These are phyloP conservation scores for Parnassius apollo DNA, from an alignment of 2,888 invertebrate genomes.

Conservation along the genomic window DNA sequence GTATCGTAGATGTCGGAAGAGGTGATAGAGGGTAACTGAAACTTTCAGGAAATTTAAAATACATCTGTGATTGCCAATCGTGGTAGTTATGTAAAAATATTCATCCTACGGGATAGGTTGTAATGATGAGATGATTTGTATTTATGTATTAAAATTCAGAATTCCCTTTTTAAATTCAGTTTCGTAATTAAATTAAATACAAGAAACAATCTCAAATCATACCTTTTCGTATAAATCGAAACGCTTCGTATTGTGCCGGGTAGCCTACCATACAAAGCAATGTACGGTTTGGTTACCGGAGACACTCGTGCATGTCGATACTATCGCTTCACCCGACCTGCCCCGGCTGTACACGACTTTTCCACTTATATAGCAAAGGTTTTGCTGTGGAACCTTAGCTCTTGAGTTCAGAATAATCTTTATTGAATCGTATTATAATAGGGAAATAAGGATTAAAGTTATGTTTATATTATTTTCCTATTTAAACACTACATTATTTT, in stretches of 20 bases:
- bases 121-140: neutral
- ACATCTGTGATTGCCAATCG: too few relatives aligned
- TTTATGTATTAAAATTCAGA: too few relatives aligned
- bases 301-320: constrained; percentile 51
- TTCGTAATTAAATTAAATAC: neutral
- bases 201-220: constrained; percentile 19
- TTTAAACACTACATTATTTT: too few relatives aligned
- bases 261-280: constrained; percentile 33
- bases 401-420: constrained; percentile 1
- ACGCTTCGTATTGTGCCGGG: constrained; percentile 23
- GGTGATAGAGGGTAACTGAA: too few relatives aligned
- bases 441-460: neutral
- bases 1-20: too few relatives aligned
- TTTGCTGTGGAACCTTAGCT: constrained; percentile 14
- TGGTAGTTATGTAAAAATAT: too few relatives aligned
- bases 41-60: too few relatives aligned
- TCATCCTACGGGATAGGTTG: neutral
- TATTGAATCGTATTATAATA: neutral
- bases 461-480: too few relatives aligned
- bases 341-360: constrained; percentile 53
- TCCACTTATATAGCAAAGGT: constrained; percentile 16
- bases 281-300: constrained; percentile 35
- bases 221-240: constrained; percentile 15
- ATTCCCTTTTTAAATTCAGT: too few relatives aligned
- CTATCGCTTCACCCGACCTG: constrained; percentile 66